Conservation (phyloP, 2,888 invertebrate genomes). For the Noctua janthe region DNA sequence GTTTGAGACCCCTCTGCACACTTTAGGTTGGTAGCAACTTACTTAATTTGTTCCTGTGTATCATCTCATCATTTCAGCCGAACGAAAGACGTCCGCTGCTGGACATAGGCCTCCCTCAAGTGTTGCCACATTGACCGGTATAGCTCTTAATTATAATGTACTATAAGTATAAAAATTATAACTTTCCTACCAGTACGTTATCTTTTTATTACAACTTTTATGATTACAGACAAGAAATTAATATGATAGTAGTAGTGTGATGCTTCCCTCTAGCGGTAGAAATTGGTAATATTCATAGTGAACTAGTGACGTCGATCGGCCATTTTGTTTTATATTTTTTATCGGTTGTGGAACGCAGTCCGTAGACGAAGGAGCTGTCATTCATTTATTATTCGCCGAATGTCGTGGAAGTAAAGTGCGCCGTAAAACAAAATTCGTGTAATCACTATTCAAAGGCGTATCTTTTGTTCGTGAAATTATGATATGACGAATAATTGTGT, state of each 20-base stretch:
- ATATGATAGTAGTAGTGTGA: not conserved
- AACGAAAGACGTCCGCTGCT: too few species aligned
- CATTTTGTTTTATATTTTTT: conserved; percentile 61
- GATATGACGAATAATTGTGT: conserved; percentile 78
- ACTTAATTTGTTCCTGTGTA: not conserved
- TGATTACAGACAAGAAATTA: not conserved
- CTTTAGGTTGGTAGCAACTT: not conserved
- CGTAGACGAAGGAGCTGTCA: conserved; percentile 47
- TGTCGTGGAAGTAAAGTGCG: conserved; percentile 61
- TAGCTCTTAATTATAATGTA: not conserved
- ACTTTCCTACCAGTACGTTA: too few species aligned
- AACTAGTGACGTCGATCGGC: conserved; percentile 51
- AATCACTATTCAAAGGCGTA: conserved; percentile 52
- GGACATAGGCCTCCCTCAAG: too few species aligned
- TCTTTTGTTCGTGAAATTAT: conserved; percentile 73
- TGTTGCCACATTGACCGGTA: too few species aligned
- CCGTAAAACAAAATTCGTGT: conserved; percentile 53
- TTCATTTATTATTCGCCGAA: conserved; percentile 59
- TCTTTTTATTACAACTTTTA: not conserved
- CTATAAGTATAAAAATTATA: not conserved
- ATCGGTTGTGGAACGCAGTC: conserved; percentile 30
- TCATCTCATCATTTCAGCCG: not conserved
- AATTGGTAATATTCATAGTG: not conserved
- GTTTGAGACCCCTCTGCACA: not conserved
- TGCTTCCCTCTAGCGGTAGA: not conserved